Evolutionary conservation across 1,140 invertebrate species (phyloP).

Genomic region (Protaetia brevitarsis): DNA sequence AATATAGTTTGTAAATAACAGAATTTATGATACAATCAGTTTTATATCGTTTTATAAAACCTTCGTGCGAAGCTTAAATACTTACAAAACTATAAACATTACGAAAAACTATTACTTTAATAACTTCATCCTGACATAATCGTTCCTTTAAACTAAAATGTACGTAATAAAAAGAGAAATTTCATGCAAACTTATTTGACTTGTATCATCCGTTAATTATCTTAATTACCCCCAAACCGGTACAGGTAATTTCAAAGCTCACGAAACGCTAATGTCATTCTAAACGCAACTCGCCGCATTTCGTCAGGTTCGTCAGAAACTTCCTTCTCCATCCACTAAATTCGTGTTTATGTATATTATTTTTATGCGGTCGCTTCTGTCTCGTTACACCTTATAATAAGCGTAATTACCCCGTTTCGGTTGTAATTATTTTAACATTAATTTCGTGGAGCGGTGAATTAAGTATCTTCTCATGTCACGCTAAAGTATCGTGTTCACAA

Average conservation of each 20-base stretch:
- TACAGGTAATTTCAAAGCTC: neutral
- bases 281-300: neutral
- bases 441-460: constrained; percentile 39
- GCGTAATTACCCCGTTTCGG: constrained; percentile 44
- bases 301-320: neutral
- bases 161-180: no score
- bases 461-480: constrained; percentile 39
- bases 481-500: constrained; percentile 38
- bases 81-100: no score
- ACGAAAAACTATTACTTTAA: no score
- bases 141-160: no score
- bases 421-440: constrained; percentile 45
- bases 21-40: no score
- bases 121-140: no score
- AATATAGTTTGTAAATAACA: no score
- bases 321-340: constrained; percentile 10
- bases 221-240: neutral
- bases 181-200: no score
- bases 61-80: no score
- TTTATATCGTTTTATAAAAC: no score
- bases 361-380: constrained; percentile 23
- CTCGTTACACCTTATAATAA: constrained; percentile 37
- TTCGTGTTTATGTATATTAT: constrained; percentile 19
- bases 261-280: neutral
- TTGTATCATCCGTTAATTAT: no score